Base-by-base conservation (phyloP, 2,888 invertebrate genomes). In the Acleris laterana region DNA sequence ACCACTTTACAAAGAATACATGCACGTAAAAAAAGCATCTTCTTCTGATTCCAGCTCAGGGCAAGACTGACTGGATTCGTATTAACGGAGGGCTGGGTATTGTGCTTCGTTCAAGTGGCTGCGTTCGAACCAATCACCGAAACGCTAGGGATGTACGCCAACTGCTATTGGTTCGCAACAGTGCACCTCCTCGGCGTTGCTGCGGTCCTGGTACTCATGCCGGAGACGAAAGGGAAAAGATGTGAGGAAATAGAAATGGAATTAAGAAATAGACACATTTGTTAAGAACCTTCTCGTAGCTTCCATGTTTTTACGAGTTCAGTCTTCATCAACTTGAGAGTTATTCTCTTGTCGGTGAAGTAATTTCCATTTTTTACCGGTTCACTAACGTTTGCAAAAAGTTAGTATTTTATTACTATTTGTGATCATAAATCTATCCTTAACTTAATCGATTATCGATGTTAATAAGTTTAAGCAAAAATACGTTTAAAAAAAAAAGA, bases 201-300 rank as follows among this genome's bases (percentile, higher is more conserved):
- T 64, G 80, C 83, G 46, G 75, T 81, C 57, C 71, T 85, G 44
- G 67, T 85, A 50, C 74, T 80, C 48, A 72, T 93, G 32, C 91
- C 91, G 0, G 93, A 93, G 73, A 93, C 91, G 0, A 88, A 83
- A 71, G 89, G 89, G 25, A 88, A 85, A 71, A 83, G 79, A 61
- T 76, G 88, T 11, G 83, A 87, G 58, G 77, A 84, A 57, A 88
- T 90, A 7, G 77, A 83, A 65, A 57, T 62, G 48, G 74, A 55
- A 20, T 50, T 49, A 19, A 44, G 28, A 55, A 50, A 44, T 62
- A 58, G 59, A 42, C 55, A 49, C 28, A 49, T 57, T n/a, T 42
- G 9, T 38, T 13, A 55, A 38, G 2, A 38, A 38, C 9, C 13
- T n/a, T n/a, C n/a, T 38, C 11, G 3, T 32, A 32, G 32, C 25